These are phyloP conservation scores for Brachypteracias leptosomus DNA, from an alignment of 2,113 vertebrate genomes.

Conservation along the genomic window DNA sequence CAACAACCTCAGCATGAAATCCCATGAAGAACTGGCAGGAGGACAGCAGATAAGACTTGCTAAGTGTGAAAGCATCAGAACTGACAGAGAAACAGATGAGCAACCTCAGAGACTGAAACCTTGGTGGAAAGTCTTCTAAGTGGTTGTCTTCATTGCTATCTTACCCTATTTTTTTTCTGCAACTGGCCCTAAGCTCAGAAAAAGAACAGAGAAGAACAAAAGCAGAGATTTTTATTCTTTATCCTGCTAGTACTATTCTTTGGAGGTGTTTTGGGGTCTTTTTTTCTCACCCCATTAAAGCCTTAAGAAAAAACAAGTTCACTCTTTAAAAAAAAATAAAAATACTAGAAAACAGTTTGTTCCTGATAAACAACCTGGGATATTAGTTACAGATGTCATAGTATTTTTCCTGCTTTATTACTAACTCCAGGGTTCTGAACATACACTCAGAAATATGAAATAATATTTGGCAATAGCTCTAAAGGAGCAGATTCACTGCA, in stretches of 20 bases:
- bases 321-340: not conserved
- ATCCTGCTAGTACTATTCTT: not conserved
- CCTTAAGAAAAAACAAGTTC: not conserved
- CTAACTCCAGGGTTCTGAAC: not conserved
- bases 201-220: not conserved
- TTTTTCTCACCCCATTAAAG: not conserved
- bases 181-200: not conserved
- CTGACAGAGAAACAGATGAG: not conserved
- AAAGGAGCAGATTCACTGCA: not conserved
- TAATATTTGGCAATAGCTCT: not conserved
- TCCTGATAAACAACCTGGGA: not conserved
- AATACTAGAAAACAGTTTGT: not conserved
- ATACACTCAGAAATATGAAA: not conserved
- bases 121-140: not conserved
- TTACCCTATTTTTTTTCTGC: not conserved
- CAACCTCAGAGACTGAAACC: not conserved
- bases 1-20: not conserved
- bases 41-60: not conserved
- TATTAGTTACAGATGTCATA: not conserved
- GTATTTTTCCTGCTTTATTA: not conserved
- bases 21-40: not conserved
- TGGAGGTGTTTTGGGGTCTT: not conserved
- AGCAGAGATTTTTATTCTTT: not conserved
- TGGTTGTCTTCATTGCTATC: not conserved
- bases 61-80: not conserved